Evolutionary conservation across 2,888 invertebrate genomes (phyloP), one percentile per base, ranked within the genome.

Genomic region (Cheilosia scutellata): DNA sequence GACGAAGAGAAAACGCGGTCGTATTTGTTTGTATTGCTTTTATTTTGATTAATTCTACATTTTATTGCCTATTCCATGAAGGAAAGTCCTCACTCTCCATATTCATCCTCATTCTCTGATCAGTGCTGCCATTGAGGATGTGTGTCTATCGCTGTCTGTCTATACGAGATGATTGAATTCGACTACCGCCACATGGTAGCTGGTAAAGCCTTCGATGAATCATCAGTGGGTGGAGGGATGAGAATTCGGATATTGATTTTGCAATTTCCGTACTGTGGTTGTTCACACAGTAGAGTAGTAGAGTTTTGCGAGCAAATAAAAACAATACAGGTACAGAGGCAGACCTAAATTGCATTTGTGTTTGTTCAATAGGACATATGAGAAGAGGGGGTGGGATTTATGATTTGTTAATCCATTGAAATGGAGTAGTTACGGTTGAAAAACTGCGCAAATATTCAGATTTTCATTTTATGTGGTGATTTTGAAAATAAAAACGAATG

Each of bases 211-310:
- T 77, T 71, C 27, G 58, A 58, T 82, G 82, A 82, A 77, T 82
- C 82, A 82, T 82, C 82, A 66, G 44, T 66, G 44, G 31, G 70
- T 65, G 49, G 5, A 6, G 25, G 25, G 65, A 70, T 70, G 70
- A 58, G 47, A 42, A 71, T 66, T 82, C 65, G 77, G 82, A 66
- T 82, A 82, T 82, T 82, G 82, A 82, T 82, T 82, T 82, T 82
- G 82, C 71, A 82, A 82, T 82, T 77, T 82, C 77, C 77, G 58
- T 49, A 58, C 63, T 49, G n/a, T n/a, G 42, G 53, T n/a, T 27
- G 37, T 42, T 11, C 27, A 42, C 40, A 49, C 13, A n/a, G 63
- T 33, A 47, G 31, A 33, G n/a, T 33, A n/a, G 63, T 33, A 47
- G 31, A 33, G n/a, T 33, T 31, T 33, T 2, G 5, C 16, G 16